Conservation (phyloP, 2,113 vertebrate genomes). For the Hipposideros armiger region DNA sequence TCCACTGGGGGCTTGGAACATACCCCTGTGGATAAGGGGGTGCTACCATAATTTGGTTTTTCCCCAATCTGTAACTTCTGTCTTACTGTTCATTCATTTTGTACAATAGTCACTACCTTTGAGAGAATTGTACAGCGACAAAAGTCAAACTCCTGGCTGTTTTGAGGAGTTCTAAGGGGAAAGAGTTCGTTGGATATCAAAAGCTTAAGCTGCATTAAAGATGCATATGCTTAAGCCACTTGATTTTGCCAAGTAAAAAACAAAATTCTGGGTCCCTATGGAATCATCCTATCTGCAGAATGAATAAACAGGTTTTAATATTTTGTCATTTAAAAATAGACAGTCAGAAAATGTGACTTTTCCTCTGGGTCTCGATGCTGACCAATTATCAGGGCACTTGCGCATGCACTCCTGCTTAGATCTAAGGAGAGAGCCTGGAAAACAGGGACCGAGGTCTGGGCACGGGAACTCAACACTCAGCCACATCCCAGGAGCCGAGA, state of each 20-base stretch:
- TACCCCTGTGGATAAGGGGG: neutral
- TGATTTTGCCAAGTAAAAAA: constrained; percentile 51
- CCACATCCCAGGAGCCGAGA: neutral
- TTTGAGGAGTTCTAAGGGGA: neutral
- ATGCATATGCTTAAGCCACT: neutral
- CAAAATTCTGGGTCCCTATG: neutral
- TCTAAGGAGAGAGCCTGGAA: neutral
- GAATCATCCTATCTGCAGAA: constrained; percentile 64
- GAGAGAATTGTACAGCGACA: neutral
- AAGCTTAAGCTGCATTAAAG: neutral
- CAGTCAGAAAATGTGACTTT: constrained; percentile 17
- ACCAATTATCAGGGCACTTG: neutral
- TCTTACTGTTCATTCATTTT: neutral
- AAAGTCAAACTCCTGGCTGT: neutral
- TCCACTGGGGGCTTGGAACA: neutral
- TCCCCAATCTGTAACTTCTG: neutral
- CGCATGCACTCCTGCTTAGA: neutral
- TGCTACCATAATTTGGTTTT: neutral
- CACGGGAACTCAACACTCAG: neutral
- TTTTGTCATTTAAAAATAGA: constrained; percentile 41
- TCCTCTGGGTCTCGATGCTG: neutral
- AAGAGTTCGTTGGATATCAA: neutral
- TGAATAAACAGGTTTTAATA: neutral
- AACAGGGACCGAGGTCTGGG: neutral
- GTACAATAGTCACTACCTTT: neutral